Conservation (phyloP, 2,888 invertebrate species). For the Hedychridium roseum region DNA sequence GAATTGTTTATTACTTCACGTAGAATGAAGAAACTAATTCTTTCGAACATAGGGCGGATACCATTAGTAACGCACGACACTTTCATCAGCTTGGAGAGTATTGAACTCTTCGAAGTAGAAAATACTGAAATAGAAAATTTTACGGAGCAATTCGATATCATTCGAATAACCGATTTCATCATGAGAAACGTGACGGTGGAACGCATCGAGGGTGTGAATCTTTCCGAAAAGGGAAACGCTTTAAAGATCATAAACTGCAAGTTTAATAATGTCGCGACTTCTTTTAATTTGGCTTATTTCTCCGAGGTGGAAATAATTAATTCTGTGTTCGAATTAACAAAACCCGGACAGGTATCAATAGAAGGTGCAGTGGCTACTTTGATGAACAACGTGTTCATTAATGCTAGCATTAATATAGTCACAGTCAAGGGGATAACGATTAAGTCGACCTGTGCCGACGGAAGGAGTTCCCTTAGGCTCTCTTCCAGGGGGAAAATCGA, state of each 20-base stretch:
- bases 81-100: slow-evolving; percentile 27
- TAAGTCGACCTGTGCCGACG: slow-evolving; percentile 45
- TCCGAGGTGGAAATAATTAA: slow-evolving; percentile 34
- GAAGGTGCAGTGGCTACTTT: slow-evolving; percentile 35
- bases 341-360: slow-evolving; percentile 39
- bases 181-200: slow-evolving; percentile 45
- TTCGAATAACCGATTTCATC: slow-evolving; percentile 29
- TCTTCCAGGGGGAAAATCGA: slow-evolving; percentile 36
- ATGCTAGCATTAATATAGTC: slow-evolving; percentile 44
- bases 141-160: slow-evolving; percentile 40
- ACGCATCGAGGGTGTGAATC: slow-evolving; percentile 32
- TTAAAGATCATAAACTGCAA: slow-evolving; percentile 37
- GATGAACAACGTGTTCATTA: slow-evolving; percentile 40
- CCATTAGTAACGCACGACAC: slow-evolving; percentile 34
- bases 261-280: slow-evolving; percentile 34
- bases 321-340: slow-evolving; percentile 41
- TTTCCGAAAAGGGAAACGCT: slow-evolving; percentile 33
- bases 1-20: slow-evolving; percentile 28
- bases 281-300: slow-evolving; percentile 43
- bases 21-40: slow-evolving; percentile 27
- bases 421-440: slow-evolving; percentile 31
- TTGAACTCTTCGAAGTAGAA: slow-evolving; percentile 40
- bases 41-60: slow-evolving; percentile 40
- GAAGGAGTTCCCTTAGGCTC: slow-evolving; percentile 47
- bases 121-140: slow-evolving; percentile 40